Evolutionary conservation across 2,888 invertebrate species (phyloP), one percentile per base, ranked within the genome.

Genomic region (Perithous albicinctus): DNA sequence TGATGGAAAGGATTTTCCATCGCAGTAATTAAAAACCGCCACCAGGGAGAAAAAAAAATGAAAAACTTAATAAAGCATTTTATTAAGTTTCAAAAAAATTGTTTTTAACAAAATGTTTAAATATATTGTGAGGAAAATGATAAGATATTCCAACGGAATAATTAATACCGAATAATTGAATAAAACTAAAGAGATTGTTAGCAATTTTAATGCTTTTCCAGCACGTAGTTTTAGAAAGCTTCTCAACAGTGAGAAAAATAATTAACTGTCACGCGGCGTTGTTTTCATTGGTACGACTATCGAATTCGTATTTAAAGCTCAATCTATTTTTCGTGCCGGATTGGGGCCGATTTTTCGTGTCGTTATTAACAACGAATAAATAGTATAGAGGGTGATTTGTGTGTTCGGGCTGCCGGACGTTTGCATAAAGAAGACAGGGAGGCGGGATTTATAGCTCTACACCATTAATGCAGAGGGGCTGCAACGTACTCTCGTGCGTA

Each of bases 351-450:
- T 80, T 56, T 79, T 72, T 43, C 26, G 2, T 8, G 12, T 12
- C 6, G 41, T 23, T 51, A 51, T 80, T 66, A 76, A 66, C 76
- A 20, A n/a, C 35, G 70, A 20, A 46, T 66, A 73, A 43, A 73
- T 35, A 63, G 20, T n/a, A 35, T 26, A 12, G 26, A 69, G 20
- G 48, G 67, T 46, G 66, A 77, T 78, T 69, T 69, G 5, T 54
- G 72, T 54, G 66, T 18, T 18, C 77, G 29, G 35, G 29, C 18
- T 29, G 67, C 20, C 38, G 61, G 54, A 69, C 51, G 61, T 67
- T 73, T 69, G 56, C 66, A 43, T 38, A 38, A 35, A 46, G 43
- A 38, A 38, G 38, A 69, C 7, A 38, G 38, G 8, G 15, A 7
- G 8, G 26, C 18, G 7, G 43, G 23, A 26, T 61, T 59, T 76